Percentiles rank a stretch among this genome's conserved stretches.
Evolutionary conservation across 2,113 vertebrate genomes (phyloP).

Genomic region (Martes martes): DNA sequence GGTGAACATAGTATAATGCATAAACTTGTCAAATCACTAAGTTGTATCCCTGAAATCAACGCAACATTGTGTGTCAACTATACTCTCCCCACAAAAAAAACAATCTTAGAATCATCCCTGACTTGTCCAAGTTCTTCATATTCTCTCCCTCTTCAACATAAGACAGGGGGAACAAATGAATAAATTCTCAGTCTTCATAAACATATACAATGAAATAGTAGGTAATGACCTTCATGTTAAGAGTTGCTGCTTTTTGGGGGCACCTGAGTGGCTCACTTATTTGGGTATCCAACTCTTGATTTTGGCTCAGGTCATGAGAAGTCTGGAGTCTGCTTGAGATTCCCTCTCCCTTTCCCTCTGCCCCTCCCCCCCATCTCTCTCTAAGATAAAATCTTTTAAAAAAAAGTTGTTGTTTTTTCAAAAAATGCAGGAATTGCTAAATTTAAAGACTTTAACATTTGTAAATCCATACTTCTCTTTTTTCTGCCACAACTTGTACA

Average conservation of each 20-base stretch:
- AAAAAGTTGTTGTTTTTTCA: neutral
- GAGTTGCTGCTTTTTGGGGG: neutral
- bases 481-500: neutral
- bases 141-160: neutral
- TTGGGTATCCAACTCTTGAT: neutral
- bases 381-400: neutral
- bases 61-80: neutral
- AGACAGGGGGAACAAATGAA: neutral
- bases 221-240: neutral
- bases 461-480: neutral
- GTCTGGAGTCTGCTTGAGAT: neutral
- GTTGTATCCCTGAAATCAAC: neutral
- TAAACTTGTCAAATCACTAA: neutral
- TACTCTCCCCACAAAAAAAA: neutral
- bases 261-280: neutral
- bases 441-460: neutral
- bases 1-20: neutral
- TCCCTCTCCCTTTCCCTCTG: neutral
- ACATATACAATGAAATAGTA: neutral
- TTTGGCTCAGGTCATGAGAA: neutral
- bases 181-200: neutral
- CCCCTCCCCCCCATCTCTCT: neutral
- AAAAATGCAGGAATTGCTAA: neutral
- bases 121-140: neutral
- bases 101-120: neutral